phyloP scores from a whole-genome alignment of 30 jellyfish, hydroid and myxozoan species.

The Hydra vulgaris region DNA sequence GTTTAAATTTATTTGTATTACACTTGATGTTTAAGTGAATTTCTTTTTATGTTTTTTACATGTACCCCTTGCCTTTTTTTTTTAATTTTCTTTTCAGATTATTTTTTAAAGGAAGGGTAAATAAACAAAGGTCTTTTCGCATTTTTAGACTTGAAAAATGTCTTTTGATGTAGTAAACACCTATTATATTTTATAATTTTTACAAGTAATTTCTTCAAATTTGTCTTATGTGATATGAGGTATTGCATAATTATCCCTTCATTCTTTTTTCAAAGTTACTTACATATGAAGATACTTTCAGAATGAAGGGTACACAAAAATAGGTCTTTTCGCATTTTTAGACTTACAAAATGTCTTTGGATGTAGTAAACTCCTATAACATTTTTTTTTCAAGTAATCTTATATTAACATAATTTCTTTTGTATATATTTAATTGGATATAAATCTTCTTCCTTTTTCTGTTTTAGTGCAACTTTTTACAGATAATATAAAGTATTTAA shows the following conservation, averaged over 20 bases:
- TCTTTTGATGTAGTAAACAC: background rate
- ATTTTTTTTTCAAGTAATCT: background rate
- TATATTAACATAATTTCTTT: too few species aligned
- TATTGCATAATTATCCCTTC: background rate
- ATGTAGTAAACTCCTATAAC: slow-evolving; percentile 25
- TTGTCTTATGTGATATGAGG: too few species aligned
- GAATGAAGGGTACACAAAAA: background rate
- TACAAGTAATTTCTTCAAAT: background rate
- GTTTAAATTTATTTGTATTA: too few species aligned
- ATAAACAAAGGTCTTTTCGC: background rate
- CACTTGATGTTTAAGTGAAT: too few species aligned
- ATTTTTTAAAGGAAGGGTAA: background rate
- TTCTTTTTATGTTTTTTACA: too few species aligned
- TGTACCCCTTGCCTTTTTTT: too few species aligned
- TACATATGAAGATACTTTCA: background rate
- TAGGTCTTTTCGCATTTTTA: slow-evolving; percentile 28
- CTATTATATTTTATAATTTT: background rate
- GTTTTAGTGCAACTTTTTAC: too few species aligned
- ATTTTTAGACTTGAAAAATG: background rate
- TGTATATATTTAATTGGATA: background rate
- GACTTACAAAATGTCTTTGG: slow-evolving; percentile 10
- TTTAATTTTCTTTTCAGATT: too few species aligned
- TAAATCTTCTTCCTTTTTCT: background rate
- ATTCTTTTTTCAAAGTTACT: background rate
- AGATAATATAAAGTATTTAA: too few species aligned